These are phyloP conservation scores for Megaceryle torquata DNA, from an alignment of 2,113 vertebrate genomes.

Conservation along the genomic window DNA sequence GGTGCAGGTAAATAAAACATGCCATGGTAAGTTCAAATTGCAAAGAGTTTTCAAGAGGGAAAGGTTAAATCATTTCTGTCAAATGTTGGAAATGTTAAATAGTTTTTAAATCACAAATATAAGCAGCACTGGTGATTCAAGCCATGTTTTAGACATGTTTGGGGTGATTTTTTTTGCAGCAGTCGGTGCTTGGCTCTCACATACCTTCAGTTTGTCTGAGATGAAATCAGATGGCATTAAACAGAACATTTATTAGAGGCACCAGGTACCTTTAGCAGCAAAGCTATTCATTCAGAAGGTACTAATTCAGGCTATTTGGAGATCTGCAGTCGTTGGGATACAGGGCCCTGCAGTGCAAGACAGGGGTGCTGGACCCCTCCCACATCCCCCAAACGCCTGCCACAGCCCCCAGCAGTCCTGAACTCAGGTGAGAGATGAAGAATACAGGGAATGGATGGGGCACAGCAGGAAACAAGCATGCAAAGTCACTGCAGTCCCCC, in stretches of 20 bases:
- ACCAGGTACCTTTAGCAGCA: constrained; percentile 9
- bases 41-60: constrained; percentile 35
- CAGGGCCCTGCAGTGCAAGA: constrained; percentile 6
- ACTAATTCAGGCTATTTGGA: background rate
- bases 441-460: background rate
- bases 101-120: constrained; percentile 39
- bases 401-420: background rate
- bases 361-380: background rate
- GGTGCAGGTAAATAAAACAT: constrained; percentile 48
- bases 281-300: background rate
- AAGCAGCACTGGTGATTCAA: background rate
- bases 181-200: background rate
- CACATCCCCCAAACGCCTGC: background rate
- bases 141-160: background rate
- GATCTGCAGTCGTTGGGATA: background rate
- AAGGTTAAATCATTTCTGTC: constrained; percentile 58
- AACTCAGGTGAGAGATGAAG: background rate
- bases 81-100: constrained; percentile 32
- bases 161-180: background rate
- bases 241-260: background rate
- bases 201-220: background rate
- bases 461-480: background rate
- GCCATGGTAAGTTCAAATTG: constrained; percentile 20
- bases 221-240: background rate
- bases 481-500: background rate